Evolutionary conservation across 2,113 vertebrate genomes (phyloP), one percentile per base, ranked within the genome.

Genomic region (Todiramphus saurophagus): DNA sequence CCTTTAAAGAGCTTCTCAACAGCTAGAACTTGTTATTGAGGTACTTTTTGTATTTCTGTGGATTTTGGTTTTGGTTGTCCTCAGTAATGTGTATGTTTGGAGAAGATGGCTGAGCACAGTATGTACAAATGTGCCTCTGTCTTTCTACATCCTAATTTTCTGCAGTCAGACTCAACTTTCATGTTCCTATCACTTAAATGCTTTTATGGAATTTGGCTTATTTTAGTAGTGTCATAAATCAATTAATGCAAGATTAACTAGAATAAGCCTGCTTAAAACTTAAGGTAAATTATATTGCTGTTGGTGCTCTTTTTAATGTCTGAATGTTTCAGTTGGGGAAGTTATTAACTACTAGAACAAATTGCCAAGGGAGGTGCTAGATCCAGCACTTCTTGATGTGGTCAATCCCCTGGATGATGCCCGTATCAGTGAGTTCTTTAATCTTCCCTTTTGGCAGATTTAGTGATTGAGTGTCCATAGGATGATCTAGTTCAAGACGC

Each of bases 391-490:
- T 63, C 46, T 55, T 87, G 76, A 23, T 83, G 16, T 33, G 25
- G 56, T 56, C 64, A 50, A 0, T 86, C 80, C 48, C n/a, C 63
- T 89, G 86, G 50, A 43, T 78, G 75, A 67, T 75, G 60, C 43
- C 60, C 11, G 1, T 83, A 74, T 55, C 60, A 20, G 30, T 50
- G 56, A 4, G 2, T 59, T 91, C 80, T 81, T 89, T 64, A 63
- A 46, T 89, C 83, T 94, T 69, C 37, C n/a, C 51, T 75, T 95
- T 74, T 90, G 91, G 86, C 89, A 87, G 63, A 51, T 86, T 37
- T 75, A 60, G 39, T 35, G 69, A 18, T 89, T 46, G 10, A 63
- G 76, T 81, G 86, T 92, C 85, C 68, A 16, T 80, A 55, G 55
- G 72, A 39, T 87, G 93, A 64, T 82, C 17, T 75, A 16, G 81